A percentile compares a stretch with the other conserved stretches of the same genome.
Conservation (phyloP, 2,113 vertebrate genomes). For the Lepisosteus osseus region DNA sequence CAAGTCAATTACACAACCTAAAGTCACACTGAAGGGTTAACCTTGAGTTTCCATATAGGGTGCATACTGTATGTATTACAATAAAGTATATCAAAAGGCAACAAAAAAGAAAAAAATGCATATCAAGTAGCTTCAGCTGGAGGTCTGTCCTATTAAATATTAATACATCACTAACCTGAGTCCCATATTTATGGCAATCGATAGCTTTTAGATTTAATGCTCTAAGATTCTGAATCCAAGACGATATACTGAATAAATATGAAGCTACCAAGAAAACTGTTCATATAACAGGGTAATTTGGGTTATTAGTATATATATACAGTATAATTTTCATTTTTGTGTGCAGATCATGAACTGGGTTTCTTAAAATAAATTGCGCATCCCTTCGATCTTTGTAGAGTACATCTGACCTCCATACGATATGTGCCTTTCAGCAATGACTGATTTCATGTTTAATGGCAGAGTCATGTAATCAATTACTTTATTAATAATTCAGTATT, state of each 20-base stretch:
- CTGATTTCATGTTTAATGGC: constrained; percentile 35
- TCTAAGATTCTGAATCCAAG: constrained; percentile 28
- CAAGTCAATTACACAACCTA: constrained; percentile 24
- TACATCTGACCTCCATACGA: neutral
- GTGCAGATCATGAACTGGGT: neutral
- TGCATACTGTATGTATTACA: constrained; percentile 9
- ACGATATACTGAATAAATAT: neutral
- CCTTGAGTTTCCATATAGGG: neutral
- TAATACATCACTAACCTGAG: constrained; percentile 63
- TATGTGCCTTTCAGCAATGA: constrained; percentile 11
- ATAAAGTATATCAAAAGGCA: constrained; percentile 24
- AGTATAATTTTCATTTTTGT: constrained; percentile 19
- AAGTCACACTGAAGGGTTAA: constrained; percentile 23
- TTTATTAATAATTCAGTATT: constrained; percentile 37
- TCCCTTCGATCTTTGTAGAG: neutral
- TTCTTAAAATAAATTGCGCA: neutral
- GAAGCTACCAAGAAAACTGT: constrained; percentile 9
- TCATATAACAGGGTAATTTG: constrained; percentile 9
- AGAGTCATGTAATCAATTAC: constrained; percentile 34
- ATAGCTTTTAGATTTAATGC: constrained; percentile 81
- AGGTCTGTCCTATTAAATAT: constrained; percentile 75
- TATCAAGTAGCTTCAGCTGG: constrained; percentile 46
- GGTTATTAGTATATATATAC: neutral
- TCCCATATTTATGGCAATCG: constrained; percentile 70
- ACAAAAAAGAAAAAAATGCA: constrained; percentile 25